Percentiles rank a stretch among this genome's conserved stretches.
phyloP scores from a whole-genome alignment of 2,113 vertebrate genomes.

The Elanus axillaris region DNA sequence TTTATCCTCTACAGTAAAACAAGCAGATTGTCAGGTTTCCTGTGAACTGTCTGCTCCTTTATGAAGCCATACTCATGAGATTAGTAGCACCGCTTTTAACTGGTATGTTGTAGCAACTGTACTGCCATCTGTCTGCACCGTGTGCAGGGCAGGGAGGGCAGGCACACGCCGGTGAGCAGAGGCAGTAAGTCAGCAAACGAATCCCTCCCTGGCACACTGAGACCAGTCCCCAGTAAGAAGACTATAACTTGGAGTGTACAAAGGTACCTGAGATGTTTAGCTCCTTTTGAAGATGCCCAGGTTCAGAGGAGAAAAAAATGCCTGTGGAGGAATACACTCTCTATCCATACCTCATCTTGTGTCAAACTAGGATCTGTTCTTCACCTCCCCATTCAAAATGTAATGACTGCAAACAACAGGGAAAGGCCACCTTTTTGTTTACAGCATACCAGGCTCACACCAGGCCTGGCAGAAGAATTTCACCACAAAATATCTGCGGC shows the following conservation, averaged over 20 bases:
- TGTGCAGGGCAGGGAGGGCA: fast-evolving
- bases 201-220: background rate
- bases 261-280: slow-evolving; percentile 27
- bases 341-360: too few species aligned
- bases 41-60: background rate
- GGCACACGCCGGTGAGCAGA: fast-evolving
- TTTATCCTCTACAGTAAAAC: background rate
- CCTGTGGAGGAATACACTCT: background rate
- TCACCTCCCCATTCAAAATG: background rate
- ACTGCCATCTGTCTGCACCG: fast-evolving
- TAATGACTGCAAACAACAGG: background rate
- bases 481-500: background rate
- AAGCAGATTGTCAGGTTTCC: background rate
- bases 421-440: background rate
- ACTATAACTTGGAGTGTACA: background rate
- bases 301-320: slow-evolving; percentile 9
- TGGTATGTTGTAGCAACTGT: background rate
- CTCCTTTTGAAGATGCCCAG: background rate
- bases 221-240: background rate
- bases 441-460: background rate
- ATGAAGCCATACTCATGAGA: background rate
- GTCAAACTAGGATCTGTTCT: background rate
- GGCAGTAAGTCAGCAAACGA: background rate
- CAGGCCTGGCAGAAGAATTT: background rate
- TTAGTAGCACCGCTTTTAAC: background rate